These are phyloP conservation scores for Proctacanthus coquilletti DNA, from an alignment of 1,140 invertebrate genomes.

Conservation along the genomic window DNA sequence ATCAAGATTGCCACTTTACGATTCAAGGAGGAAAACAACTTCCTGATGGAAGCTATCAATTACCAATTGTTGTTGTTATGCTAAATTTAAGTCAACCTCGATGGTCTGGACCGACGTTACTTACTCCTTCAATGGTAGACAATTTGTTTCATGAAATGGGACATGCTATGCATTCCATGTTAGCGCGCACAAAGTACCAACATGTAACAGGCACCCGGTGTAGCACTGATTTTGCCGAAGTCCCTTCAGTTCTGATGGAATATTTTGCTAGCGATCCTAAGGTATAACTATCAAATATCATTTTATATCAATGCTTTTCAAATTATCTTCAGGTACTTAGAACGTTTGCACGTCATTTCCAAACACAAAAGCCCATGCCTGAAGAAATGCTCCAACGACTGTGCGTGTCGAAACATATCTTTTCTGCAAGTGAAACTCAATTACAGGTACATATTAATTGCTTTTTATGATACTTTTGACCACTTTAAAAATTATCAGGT, in stretches of 20 bases:
- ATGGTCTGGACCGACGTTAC: constrained; percentile 60
- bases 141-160: constrained; percentile 99
- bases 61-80: constrained; percentile 89
- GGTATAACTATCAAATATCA: constrained; percentile 31
- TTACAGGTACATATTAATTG: constrained; percentile 45
- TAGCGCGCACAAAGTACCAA: constrained; percentile 87
- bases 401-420: constrained; percentile 70
- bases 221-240: constrained; percentile 95
- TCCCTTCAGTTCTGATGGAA: constrained; percentile 96
- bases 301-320: constrained; percentile 1
- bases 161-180: constrained; percentile 98
- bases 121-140: constrained; percentile 74
- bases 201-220: constrained; percentile 95
- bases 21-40: constrained; percentile 80
- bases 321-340: constrained; percentile 38
- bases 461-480: background rate
- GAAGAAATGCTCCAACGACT: constrained; percentile 58
- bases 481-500: constrained; percentile 19
- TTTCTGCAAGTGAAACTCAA: constrained; percentile 81
- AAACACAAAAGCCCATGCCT: constrained; percentile 73
- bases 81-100: constrained; percentile 64
- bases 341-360: constrained; percentile 80
- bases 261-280: constrained; percentile 86
- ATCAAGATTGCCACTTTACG: constrained; percentile 98
- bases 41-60: constrained; percentile 71